Conservation (phyloP, 2,888 invertebrate genomes). For the Tillus elongatus region DNA sequence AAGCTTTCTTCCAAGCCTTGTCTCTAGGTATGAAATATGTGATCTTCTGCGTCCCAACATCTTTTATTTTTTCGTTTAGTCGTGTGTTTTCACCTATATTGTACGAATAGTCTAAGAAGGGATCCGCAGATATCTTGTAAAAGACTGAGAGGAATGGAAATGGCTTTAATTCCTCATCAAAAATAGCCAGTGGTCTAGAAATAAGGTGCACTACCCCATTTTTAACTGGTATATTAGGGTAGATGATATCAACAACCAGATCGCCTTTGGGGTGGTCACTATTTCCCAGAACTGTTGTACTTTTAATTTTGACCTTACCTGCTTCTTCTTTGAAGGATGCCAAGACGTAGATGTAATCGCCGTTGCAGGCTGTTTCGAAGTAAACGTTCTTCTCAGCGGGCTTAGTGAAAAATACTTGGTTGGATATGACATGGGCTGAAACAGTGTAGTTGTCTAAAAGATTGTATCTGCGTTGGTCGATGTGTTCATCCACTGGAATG, state of each 20-base stretch:
- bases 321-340: constrained; percentile 62
- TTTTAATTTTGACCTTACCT: constrained; percentile 63
- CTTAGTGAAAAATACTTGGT: constrained; percentile 74
- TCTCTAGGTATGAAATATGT: constrained; percentile 87
- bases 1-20: constrained; percentile 63
- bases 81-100: constrained; percentile 60
- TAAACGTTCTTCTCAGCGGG: constrained; percentile 63
- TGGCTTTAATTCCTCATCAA: constrained; percentile 71
- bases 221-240: constrained; percentile 79
- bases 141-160: constrained; percentile 77
- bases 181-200: constrained; percentile 77
- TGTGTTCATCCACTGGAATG: constrained; percentile 78
- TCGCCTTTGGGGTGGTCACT: constrained; percentile 66
- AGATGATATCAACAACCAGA: constrained; percentile 73
- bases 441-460: constrained; percentile 72
- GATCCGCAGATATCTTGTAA: constrained; percentile 73
- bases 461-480: constrained; percentile 52
- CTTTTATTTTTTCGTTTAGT: constrained; percentile 71
- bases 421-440: constrained; percentile 78
- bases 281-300: constrained; percentile 69
- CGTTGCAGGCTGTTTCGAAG: constrained; percentile 69
- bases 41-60: too few species aligned
- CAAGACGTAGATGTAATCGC: constrained; percentile 71
- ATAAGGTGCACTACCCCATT: constrained; percentile 91
- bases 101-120: constrained; percentile 71